Percentiles rank a stretch among this genome's conserved stretches.
Conservation (phyloP, 2,113 vertebrate genomes). For the Rhodinocichla rosea region DNA sequence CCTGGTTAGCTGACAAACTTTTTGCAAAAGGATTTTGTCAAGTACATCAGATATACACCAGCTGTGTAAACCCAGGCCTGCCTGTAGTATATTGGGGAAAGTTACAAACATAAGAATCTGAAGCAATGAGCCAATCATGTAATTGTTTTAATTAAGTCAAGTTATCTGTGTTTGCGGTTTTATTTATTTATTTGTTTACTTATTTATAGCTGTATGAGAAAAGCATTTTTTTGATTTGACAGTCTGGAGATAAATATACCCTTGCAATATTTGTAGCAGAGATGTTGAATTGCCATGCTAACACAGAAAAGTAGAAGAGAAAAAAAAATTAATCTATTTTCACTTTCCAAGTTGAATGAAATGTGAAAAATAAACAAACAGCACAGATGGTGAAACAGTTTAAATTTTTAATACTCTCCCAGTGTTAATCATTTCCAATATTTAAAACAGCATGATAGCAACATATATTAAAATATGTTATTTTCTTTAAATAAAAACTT, state of each 20-base stretch:
- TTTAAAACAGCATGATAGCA: slow-evolving; percentile 1
- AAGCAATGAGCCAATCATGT: neutral
- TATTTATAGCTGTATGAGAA: neutral
- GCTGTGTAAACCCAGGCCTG: neutral
- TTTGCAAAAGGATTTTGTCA: neutral
- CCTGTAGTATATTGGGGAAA: neutral
- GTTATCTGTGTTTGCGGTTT: neutral
- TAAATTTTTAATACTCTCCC: slow-evolving; percentile 33
- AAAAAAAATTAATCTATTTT: neutral
- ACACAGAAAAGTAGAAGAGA: neutral
- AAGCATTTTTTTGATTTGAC: neutral
- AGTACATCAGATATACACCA: neutral
- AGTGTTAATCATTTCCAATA: slow-evolving; percentile 15
- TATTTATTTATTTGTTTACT: neutral
- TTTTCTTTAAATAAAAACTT: neutral
- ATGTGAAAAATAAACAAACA: slow-evolving; percentile 63
- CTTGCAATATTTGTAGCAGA: neutral
- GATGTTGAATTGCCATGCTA: neutral
- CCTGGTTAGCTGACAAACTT: neutral
- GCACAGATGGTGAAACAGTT: slow-evolving; percentile 58
- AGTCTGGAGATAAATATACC: neutral
- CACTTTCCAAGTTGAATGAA: slow-evolving; percentile 16
- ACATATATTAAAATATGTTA: neutral
- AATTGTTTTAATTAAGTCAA: neutral
- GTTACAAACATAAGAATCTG: neutral